Conservation (phyloP, 2,113 vertebrate species). For the Myodes glareolus region DNA sequence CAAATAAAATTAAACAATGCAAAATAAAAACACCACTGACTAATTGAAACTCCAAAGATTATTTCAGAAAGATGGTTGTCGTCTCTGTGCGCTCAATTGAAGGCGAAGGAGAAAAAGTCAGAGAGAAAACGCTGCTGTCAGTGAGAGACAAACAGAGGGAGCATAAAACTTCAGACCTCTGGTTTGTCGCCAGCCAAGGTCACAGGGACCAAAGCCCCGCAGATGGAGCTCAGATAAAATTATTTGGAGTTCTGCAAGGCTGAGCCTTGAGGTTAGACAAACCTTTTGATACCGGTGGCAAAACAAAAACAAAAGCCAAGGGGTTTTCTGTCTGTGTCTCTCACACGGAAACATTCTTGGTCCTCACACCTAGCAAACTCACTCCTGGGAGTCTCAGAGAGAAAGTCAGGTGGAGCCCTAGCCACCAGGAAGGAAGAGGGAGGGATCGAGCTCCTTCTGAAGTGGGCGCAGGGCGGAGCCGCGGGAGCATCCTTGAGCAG, state of each 20-base stretch:
- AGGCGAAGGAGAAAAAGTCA: not conserved
- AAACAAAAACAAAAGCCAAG: not conserved
- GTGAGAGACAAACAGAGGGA: not conserved
- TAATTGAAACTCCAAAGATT: not conserved
- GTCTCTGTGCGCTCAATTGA: not conserved
- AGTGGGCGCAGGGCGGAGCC: conserved; percentile 70
- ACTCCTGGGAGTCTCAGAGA: not conserved
- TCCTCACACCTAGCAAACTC: not conserved
- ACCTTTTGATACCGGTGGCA: not conserved
- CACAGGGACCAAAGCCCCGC: not conserved
- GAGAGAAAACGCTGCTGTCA: not conserved
- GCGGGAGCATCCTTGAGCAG: conserved; percentile 54
- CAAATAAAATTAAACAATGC: not conserved
- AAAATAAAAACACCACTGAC: not conserved
- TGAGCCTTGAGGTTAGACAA: not conserved
- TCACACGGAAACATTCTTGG: not conserved
- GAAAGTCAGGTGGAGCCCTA: not conserved
- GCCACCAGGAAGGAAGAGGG: not conserved
- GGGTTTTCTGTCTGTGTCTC: not conserved
- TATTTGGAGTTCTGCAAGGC: not conserved
- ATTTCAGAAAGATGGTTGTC: not conserved
- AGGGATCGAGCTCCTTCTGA: not conserved
- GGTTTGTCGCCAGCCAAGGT: not conserved
- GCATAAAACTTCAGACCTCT: not conserved
- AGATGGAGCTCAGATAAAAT: not conserved